Evolutionary conservation across 2,797 vertebrate species (phyloP).

Genomic region (Macrochelys suwanniensis): DNA sequence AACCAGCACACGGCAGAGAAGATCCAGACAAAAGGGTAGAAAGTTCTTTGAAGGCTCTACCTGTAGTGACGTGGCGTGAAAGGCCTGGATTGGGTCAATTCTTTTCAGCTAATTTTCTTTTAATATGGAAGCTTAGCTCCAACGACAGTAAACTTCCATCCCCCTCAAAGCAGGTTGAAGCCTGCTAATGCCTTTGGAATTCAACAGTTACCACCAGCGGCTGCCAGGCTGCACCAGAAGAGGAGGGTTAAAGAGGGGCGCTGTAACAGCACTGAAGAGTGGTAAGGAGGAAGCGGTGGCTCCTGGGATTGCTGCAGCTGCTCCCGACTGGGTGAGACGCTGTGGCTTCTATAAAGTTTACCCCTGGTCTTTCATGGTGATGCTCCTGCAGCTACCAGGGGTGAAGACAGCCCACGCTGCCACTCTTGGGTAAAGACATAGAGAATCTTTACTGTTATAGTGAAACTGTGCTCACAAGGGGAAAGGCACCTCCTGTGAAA

Average conservation of each 20-base stretch:
- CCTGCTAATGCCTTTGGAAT: background rate
- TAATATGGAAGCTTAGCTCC: background rate
- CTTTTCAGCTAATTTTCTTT: constrained; percentile 15
- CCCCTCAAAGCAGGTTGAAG: background rate
- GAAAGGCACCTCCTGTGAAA: too few species aligned
- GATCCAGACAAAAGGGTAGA: background rate
- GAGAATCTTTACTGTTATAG: background rate
- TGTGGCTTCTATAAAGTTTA: background rate
- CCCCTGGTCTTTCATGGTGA: background rate
- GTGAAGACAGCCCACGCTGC: background rate
- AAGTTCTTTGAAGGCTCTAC: background rate
- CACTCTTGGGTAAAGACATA: background rate
- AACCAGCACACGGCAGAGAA: background rate
- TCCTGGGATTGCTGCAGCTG: background rate
- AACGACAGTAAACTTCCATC: background rate
- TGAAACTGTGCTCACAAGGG: background rate
- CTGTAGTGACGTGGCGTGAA: background rate
- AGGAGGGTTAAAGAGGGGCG: background rate
- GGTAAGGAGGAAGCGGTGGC: background rate
- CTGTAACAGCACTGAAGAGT: background rate
- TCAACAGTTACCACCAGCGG: too few species aligned
- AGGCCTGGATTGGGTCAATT: constrained; percentile 28
- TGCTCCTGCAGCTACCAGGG: background rate
- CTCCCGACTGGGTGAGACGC: background rate
- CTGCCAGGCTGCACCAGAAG: background rate